Evolutionary conservation across 2,113 vertebrate species (phyloP), one percentile per base, ranked within the genome.

Genomic region (Panurus biarmicus): DNA sequence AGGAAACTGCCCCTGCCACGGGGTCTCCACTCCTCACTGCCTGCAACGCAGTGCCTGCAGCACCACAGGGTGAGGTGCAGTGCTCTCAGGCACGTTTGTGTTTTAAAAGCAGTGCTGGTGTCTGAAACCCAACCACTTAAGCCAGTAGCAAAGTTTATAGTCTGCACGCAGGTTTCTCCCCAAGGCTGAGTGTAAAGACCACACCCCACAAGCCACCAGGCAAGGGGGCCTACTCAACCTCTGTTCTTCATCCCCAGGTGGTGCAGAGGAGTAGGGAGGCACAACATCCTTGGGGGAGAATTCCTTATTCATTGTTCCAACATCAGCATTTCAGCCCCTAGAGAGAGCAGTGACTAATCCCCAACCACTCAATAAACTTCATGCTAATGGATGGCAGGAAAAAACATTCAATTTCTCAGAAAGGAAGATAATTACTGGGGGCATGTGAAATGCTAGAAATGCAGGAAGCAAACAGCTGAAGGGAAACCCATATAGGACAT

Each of bases 81-180:
- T 3, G 31, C 70, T 65, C 45, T 38, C 0, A 0, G 33, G 36
- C 26, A 28, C 0, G 0, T 7, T 25, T 1, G 5, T 12, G 2
- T 42, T 82, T 71, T 9, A 38, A 78, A 70, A 75, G 65, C 4
- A 3, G 15, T 4, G n/a, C 42, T 51, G 45, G 15, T 36, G 54
- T 44, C 47, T 6, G 1, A 61, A 93, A 78, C 36, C 15, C 72
- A 67, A 31, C 24, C 42, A 25, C 7, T 33, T 14, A 23, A 66
- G 28, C 36, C 44, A 67, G 51, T 3, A 57, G 67, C 26, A 51
- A 77, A 42, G 51, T 69, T 64, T 19, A 40, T 3, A 61, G 50
- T 12, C 36, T 42, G 61, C 12, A 74, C 2, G 2, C 1, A 0
- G 40, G 31, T 36, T 31, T 8, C 36, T 65, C 50, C 51, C 57